phyloP scores from a whole-genome alignment of 2,888 invertebrate genomes.

The Noctua fimbriata region DNA sequence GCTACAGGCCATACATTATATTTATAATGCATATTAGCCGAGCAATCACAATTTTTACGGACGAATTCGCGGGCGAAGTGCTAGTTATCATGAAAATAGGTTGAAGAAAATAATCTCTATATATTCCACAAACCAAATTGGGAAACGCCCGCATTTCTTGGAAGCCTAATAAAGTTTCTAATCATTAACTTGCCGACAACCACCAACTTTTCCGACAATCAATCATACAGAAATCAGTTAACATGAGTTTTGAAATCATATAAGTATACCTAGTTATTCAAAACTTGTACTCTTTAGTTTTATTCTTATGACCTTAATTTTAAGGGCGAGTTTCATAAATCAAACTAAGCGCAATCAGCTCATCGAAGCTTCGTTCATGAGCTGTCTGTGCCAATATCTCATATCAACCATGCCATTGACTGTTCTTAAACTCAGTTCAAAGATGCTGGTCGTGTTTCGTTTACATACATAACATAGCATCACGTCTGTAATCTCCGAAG shows the following conservation, averaged over 20 bases:
- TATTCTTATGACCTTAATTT: not conserved
- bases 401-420: not conserved
- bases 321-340: not conserved
- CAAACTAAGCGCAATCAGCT: not conserved
- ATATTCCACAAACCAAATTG: not conserved
- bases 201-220: not conserved
- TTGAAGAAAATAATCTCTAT: not conserved
- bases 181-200: conserved; percentile 20
- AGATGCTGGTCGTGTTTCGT: not conserved
- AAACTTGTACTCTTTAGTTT: not conserved
- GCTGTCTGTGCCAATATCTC: not conserved
- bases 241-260: not conserved
- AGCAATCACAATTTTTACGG: too few relatives aligned
- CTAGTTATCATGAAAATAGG: not conserved
- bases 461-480: too few relatives aligned
- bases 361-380: not conserved
- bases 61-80: too few relatives aligned
- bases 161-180: conserved; percentile 25
- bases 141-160: not conserved
- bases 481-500: too few relatives aligned
- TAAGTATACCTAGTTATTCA: not conserved
- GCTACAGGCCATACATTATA: too few relatives aligned
- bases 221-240: not conserved
- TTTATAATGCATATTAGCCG: too few relatives aligned
- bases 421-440: not conserved